Evolutionary conservation across 2,888 invertebrate species (phyloP), one percentile per base, ranked within the genome.

Genomic region (Zelleria hepariella): DNA sequence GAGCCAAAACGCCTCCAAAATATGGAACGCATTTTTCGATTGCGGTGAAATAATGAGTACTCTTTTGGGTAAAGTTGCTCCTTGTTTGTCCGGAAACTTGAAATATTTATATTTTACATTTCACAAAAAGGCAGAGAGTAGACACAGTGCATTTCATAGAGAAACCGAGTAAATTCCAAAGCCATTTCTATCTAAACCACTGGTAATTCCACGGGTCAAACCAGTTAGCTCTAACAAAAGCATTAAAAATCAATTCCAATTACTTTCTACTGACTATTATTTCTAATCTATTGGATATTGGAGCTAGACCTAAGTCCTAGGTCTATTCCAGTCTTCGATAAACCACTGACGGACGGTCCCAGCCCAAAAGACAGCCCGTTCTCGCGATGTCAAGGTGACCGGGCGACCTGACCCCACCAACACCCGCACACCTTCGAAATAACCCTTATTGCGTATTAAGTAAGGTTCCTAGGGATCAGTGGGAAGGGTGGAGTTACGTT

Each of bases 341-440:
- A 42, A 42, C 15, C 32, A 42, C 32, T 10, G 15, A 27, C 32
- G 23, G 15, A 27, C 59, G 21, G 24, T 56, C 26, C 21, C 15
- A 55, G 56, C 24, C 51, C 51, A 59, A 42, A 42, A 47, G 21
- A 55, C 60, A 60, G 58, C 60, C 58, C 60, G 51, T 21, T 52
- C 59, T n/a, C n/a, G 32, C 53, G 54, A 48, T 60, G 60, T 58
- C 60, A 60, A 58, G 60, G 60, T 60, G 58, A 60, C 23, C 42
- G 21, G 15, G 10, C 42, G 15, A 21, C 42, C 15, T 23, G 32
- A 56, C 20, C 20, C 25, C 25, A 15, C 18, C 54, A 26, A 15
- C 15, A 2, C 26, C n/a, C 15, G 10, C 15, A 4, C 54, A 53
- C 10, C 26, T 5, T 18, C 25, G 15, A 15, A 56, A 32, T 23